A percentile compares a stretch with the other conserved stretches of the same genome.
Evolutionary conservation across 2,888 invertebrate species (phyloP).

Genomic region (Eurytoma californica): DNA sequence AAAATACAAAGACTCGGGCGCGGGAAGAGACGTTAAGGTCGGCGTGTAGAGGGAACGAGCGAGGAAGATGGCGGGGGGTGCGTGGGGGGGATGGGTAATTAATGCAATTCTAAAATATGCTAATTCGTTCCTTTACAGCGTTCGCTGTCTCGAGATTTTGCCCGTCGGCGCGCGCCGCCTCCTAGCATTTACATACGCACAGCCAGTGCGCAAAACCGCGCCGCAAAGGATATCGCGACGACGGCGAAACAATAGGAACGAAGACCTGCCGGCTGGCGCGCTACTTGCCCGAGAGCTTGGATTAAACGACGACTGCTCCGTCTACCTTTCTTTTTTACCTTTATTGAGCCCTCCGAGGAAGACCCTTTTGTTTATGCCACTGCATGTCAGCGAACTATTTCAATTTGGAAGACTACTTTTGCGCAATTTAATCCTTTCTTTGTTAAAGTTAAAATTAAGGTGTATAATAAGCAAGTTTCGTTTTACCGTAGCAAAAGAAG

Average conservation of each 20-base stretch:
- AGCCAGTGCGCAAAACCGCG: constrained; percentile 25
- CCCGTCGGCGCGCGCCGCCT: constrained; percentile 33
- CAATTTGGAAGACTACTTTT: too few relatives aligned
- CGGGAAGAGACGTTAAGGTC: constrained; percentile 42
- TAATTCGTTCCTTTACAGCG: constrained; percentile 63
- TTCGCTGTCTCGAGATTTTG: constrained; percentile 65
- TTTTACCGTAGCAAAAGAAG: too few relatives aligned
- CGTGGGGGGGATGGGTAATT: constrained; percentile 62
- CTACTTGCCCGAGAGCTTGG: constrained; percentile 11
- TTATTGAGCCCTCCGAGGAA: too few relatives aligned
- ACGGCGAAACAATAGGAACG: constrained; percentile 44
- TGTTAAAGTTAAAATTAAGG: too few relatives aligned
- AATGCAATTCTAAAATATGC: constrained; percentile 69
- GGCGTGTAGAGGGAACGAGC: constrained; percentile 6
- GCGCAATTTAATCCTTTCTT: too few relatives aligned
- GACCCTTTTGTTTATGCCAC: too few relatives aligned
- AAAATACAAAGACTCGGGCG: constrained; percentile 44
- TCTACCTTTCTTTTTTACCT: background rate
- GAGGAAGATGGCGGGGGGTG: background rate
- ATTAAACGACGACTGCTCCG: constrained; percentile 33
- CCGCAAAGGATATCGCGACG: constrained; percentile 27
- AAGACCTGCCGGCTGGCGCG: constrained; percentile 32
- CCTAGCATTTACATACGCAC: constrained; percentile 33
- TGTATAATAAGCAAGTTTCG: too few relatives aligned
- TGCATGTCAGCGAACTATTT: too few relatives aligned